Evolutionary conservation across 2,797 vertebrate genomes (phyloP).

Genomic region (Pachyuromys duprasi): DNA sequence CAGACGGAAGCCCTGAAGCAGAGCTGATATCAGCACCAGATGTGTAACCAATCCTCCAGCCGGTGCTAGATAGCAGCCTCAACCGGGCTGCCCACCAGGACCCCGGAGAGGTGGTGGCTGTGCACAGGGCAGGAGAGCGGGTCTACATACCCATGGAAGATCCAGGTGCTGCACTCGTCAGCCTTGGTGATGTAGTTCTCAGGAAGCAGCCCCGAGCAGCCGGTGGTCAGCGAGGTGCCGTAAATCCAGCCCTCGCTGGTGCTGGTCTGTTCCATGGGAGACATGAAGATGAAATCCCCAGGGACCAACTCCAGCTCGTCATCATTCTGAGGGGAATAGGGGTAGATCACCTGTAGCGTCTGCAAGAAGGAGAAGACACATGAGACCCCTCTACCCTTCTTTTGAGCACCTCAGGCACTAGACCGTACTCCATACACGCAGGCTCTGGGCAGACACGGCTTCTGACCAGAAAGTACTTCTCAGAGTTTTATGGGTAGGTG

Average conservation of each 20-base stretch:
- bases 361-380: constrained; percentile 74
- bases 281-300: constrained; percentile 98
- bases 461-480: neutral
- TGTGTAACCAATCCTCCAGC: neutral
- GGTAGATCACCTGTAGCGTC: constrained; percentile 98
- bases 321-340: constrained; percentile 97
- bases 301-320: constrained; percentile 97
- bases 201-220: constrained; percentile 95
- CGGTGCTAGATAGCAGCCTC: neutral
- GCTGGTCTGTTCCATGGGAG: constrained; percentile 93
- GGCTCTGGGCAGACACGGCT: neutral
- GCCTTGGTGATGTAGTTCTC: constrained; percentile 98
- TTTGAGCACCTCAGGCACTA: rapidly evolving
- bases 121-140: no score
- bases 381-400: neutral
- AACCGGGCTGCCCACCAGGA: no score
- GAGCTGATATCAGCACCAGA: neutral
- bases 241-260: constrained; percentile 99
- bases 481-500: neutral
- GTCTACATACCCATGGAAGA: constrained; percentile 94
- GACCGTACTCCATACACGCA: rapidly evolving
- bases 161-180: constrained; percentile 98
- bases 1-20: neutral
- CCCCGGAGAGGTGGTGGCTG: rapidly evolving
- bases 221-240: constrained; percentile 94